phyloP scores from a whole-genome alignment of 2,888 invertebrate species.

The Lithosia quadra region DNA sequence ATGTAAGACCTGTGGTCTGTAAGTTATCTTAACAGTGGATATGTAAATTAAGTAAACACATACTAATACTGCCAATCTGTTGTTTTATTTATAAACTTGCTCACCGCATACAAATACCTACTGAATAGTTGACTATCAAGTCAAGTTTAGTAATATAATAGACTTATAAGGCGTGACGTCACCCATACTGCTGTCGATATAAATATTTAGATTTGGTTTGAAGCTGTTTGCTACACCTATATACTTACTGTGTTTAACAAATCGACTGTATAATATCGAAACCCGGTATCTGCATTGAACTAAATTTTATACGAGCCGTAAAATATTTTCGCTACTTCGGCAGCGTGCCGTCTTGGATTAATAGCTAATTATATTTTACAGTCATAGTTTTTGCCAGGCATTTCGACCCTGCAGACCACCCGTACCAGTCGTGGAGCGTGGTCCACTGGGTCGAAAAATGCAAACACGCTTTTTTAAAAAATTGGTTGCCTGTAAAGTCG shows the following conservation, averaged over 20 bases:
- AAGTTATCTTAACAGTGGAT: constrained; percentile 66
- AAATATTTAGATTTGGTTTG: background rate
- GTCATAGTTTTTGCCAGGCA: too few species aligned
- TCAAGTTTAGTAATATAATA: background rate
- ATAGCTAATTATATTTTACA: too few species aligned
- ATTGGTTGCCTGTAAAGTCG: too few species aligned
- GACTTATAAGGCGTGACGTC: background rate
- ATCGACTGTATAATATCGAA: background rate
- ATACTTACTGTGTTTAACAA: background rate
- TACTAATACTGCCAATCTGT: constrained; percentile 51
- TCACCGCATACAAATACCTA: background rate
- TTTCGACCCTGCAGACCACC: too few species aligned
- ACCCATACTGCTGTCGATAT: background rate
- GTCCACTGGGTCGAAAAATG: too few species aligned
- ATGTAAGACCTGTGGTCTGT: constrained; percentile 84
- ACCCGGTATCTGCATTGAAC: too few species aligned
- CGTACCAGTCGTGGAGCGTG: too few species aligned
- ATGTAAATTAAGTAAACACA: constrained; percentile 39
- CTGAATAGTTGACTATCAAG: background rate
- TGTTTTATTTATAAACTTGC: constrained; percentile 46
- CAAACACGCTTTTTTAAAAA: too few species aligned
- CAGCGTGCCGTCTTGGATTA: too few species aligned
- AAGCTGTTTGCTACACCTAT: background rate
- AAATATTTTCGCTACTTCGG: too few species aligned
- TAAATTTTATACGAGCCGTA: too few species aligned